Conservation (phyloP, 1,140 invertebrate genomes). For the Danaus plexippus region DNA sequence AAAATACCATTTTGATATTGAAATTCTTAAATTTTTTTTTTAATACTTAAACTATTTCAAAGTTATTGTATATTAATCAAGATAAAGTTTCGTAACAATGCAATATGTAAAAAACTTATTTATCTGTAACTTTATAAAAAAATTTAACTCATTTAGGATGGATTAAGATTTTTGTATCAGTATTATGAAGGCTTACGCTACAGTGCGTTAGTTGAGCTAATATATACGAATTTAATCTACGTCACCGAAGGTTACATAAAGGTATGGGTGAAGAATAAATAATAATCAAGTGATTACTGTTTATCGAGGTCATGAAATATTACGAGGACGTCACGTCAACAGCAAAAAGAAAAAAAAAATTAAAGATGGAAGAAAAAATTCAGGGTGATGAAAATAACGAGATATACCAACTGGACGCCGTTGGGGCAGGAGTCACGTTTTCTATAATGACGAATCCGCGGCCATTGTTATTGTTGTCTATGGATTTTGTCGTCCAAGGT, state of each 20-base stretch:
- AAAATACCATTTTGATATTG: too few species aligned
- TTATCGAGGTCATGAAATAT: constrained; percentile 37
- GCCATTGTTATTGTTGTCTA: constrained; percentile 52
- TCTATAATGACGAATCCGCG: constrained; percentile 55
- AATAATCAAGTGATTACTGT: constrained; percentile 29
- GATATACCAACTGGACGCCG: constrained; percentile 36
- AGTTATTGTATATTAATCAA: too few species aligned
- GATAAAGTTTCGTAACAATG: too few species aligned
- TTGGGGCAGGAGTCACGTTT: constrained; percentile 60
- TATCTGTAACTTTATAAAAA: too few species aligned
- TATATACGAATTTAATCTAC: constrained; percentile 22
- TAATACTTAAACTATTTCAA: too few species aligned
- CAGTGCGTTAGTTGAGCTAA: too few species aligned
- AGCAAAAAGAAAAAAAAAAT: constrained; percentile 28
- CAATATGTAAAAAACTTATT: too few species aligned
- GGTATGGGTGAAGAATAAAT: constrained; percentile 1
- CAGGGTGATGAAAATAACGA: constrained; percentile 55
- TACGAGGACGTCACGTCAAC: constrained; percentile 44
- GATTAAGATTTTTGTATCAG: too few species aligned
- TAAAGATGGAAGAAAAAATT: constrained; percentile 51
- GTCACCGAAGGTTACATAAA: constrained; percentile 31
- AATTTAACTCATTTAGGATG: too few species aligned
- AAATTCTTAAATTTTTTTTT: too few species aligned
- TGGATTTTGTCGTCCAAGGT: constrained; percentile 55
- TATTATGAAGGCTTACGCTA: too few species aligned